phyloP scores from a whole-genome alignment of 1,140 invertebrate species.

The Magallana gigas region DNA sequence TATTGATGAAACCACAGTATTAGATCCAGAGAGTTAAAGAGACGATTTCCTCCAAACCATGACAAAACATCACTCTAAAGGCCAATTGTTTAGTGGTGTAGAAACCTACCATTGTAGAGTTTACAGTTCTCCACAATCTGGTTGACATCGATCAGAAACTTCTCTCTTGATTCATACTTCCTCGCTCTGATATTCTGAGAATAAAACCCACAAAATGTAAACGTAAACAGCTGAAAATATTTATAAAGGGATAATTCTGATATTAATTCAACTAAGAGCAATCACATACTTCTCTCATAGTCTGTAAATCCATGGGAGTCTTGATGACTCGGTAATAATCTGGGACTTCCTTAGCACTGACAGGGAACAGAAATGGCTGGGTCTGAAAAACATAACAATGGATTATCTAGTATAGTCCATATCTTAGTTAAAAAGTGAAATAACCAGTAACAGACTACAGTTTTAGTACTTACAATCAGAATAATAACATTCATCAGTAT shows the following conservation, averaged over 20 bases:
- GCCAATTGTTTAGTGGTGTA: neutral
- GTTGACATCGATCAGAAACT: conserved; percentile 96
- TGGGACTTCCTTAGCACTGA: conserved; percentile 93
- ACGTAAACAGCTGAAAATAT: too few species aligned
- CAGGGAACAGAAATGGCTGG: conserved; percentile 95
- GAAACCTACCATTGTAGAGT: conserved; percentile 90
- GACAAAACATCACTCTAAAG: too few species aligned
- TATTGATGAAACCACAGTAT: too few species aligned
- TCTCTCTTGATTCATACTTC: conserved; percentile 95
- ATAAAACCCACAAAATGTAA: neutral
- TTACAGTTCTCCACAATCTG: conserved; percentile 97
- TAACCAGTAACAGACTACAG: too few species aligned
- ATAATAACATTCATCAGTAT: too few species aligned
- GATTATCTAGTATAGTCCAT: neutral
- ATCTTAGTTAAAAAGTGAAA: too few species aligned
- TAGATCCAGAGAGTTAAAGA: too few species aligned
- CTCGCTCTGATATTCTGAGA: conserved; percentile 84
- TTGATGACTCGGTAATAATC: conserved; percentile 96
- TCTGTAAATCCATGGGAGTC: conserved; percentile 98
- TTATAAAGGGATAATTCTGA: too few species aligned
- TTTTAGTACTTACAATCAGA: too few species aligned
- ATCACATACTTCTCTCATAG: conserved; percentile 87
- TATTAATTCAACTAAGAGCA: too few species aligned
- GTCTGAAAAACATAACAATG: conserved; percentile 76
- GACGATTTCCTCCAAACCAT: too few species aligned